Percentiles rank a stretch among this genome's conserved stretches.
phyloP scores from a whole-genome alignment of 2,113 vertebrate genomes.

The Spheniscus mendiculus region DNA sequence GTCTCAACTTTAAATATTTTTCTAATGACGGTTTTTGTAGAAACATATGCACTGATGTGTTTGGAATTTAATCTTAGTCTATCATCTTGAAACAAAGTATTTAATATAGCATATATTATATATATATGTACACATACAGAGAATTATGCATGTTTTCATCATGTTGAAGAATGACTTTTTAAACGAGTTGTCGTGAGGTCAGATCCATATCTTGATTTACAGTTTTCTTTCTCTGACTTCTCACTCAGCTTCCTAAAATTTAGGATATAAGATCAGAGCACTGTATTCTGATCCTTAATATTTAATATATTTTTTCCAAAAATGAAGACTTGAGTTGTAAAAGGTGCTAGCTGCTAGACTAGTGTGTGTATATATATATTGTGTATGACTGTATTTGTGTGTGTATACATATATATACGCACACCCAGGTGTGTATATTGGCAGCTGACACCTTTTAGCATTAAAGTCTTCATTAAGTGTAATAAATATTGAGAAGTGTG shows the following conservation, averaged over 20 bases:
- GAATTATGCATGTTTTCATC: neutral
- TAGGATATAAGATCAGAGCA: neutral
- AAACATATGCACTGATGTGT: neutral
- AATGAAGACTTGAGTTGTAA: neutral
- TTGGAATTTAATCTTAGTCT: neutral
- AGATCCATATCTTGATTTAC: neutral
- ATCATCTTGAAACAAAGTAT: neutral
- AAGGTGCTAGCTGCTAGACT: neutral
- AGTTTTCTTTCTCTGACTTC: neutral
- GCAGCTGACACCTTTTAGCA: neutral
- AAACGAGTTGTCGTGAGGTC: neutral
- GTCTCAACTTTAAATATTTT: neutral
- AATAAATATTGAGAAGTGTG: neutral
- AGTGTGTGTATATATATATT: fast-evolving
- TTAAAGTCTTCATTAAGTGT: neutral
- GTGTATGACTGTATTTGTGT: neutral
- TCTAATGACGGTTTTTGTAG: neutral
- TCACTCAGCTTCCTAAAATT: neutral
- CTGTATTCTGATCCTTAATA: neutral
- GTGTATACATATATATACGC: fast-evolving
- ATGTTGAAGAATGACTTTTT: neutral
- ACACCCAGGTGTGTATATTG: neutral
- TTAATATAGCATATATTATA: neutral
- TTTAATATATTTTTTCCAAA: neutral
- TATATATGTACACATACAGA: too few relatives aligned